Percentiles rank a stretch among this genome's conserved stretches.
phyloP scores from a whole-genome alignment of 2,113 vertebrate genomes.

The Chloroceryle aenea region DNA sequence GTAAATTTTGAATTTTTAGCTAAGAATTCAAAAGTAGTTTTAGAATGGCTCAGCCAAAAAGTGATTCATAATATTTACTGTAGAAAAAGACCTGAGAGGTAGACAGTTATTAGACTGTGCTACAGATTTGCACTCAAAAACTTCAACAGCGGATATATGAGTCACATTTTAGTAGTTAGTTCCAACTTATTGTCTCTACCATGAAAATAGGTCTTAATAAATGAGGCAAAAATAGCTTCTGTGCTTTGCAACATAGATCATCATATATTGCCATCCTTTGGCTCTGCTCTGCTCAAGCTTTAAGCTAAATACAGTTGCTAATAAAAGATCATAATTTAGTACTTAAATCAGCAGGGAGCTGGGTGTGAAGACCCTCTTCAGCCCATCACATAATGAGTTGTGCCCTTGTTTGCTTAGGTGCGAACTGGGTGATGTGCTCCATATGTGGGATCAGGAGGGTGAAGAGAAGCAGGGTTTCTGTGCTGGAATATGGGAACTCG shows the following conservation, averaged over 20 bases:
- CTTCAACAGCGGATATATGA: background rate
- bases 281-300: background rate
- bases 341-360: background rate
- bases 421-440: background rate
- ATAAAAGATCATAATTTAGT: background rate
- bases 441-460: background rate
- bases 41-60: background rate
- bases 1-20: background rate
- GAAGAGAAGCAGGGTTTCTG: background rate
- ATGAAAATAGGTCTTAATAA: background rate
- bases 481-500: background rate
- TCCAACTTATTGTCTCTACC: background rate
- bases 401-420: background rate
- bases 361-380: background rate
- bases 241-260: background rate
- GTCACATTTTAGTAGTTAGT: background rate
- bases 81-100: background rate
- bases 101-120: background rate
- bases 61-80: background rate
- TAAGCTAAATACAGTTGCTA: background rate
- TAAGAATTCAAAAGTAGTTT: background rate
- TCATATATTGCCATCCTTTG: background rate
- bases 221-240: background rate
- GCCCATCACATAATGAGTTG: accelerated
- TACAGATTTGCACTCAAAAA: background rate